Evolutionary conservation across 2,888 invertebrate species (phyloP).

Genomic region (Spialia ferax): DNA sequence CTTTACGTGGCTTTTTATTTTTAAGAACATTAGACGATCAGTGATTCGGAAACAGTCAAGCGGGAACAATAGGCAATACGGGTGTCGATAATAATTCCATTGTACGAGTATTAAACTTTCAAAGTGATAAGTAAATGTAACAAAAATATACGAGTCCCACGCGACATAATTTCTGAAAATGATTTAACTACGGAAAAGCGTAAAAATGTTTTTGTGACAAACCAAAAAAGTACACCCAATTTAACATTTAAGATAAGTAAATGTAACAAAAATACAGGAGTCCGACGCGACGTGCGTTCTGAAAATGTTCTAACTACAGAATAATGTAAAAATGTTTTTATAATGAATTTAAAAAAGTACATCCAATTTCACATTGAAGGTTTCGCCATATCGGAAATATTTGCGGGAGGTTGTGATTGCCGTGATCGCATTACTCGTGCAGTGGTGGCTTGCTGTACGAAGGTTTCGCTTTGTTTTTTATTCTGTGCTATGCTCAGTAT

Average conservation of each 20-base stretch:
- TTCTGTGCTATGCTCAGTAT: background rate
- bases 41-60: slow-evolving; percentile 14
- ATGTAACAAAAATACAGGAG: background rate
- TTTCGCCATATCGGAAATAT: background rate
- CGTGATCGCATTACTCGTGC: background rate
- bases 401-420: background rate
- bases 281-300: too few relatives aligned
- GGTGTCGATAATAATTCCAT: slow-evolving; percentile 23
- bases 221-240: background rate
- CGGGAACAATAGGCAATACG: slow-evolving; percentile 18
- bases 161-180: too few relatives aligned
- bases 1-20: slow-evolving; percentile 43
- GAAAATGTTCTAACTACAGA: too few relatives aligned
- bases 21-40: slow-evolving; percentile 42
- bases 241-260: background rate
- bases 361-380: background rate
- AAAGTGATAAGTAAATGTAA: background rate
- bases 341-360: background rate
- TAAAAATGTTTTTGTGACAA: background rate
- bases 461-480: background rate
- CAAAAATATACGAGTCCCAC: background rate
- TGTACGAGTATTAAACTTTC: too few relatives aligned
- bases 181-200: too few relatives aligned
- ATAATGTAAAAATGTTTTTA: background rate
- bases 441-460: background rate